Evolutionary conservation across 2,113 vertebrate species (phyloP), one percentile per base, ranked within the genome.

Genomic region (Tachycineta bicolor): DNA sequence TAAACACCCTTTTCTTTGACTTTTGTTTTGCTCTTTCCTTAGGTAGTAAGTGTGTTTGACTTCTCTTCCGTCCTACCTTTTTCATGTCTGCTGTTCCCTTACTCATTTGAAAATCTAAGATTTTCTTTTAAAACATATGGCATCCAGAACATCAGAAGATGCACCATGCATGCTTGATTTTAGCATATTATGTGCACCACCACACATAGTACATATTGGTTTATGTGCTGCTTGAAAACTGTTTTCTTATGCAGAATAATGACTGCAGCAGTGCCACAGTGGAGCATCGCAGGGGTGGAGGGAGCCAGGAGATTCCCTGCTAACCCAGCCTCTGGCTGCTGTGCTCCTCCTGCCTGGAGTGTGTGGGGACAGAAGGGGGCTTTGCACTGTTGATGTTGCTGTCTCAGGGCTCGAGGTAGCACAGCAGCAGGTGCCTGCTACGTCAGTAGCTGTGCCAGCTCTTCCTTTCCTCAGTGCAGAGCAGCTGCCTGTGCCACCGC

Each of bases 401-500:
- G 39, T 92, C 65, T 33, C 26, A 33, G 43, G 37, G 63, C 67
- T 83, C 8, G 10, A 3, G 59, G 50, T 85, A 67, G 78, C 73
- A 37, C 2, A 10, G 5, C 43, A 46, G 59, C 1, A 0, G 59
- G 59, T 68, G 43, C 33, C n/a, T 65, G 68, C 55, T 46, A 3
- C 12, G 3, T 43, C 37, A 46, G 62, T 1, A 1, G 44, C 17
- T 53, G 1, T 11, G 14, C 68, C 68, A 49, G 29, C 64, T 70
- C 75, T 29, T 59, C 34, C 14, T 76, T 39, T 58, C 23, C 33
- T 19, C 3, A 34, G 22, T 28, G 17, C 71, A 75, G 67, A 74
- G 76, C 44, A 80, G 73, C 46, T 73, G 58, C 23, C 67, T 0
- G 0, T 60, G 49, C 43, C 2, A 5, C 52, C 0, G 0, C 7